A percentile compares a stretch with the other conserved stretches of the same genome.
Evolutionary conservation across 2,888 invertebrate genomes (phyloP).

Genomic region (Tryphoninae sp.): DNA sequence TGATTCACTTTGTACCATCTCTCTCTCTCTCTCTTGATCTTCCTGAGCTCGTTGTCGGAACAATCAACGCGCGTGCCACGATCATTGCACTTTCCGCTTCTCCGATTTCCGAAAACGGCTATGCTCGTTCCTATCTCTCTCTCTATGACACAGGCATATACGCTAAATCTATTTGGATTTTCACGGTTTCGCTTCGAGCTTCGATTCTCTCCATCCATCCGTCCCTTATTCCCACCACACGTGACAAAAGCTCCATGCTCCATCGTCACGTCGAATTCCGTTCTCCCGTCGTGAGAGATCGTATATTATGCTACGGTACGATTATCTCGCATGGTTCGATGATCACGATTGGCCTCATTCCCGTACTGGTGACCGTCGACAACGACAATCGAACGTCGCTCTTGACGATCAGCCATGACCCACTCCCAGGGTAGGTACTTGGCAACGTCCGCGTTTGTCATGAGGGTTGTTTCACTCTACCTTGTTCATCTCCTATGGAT

Average conservation of each 20-base stretch:
- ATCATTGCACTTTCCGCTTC: constrained; percentile 58
- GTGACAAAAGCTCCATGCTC: background rate
- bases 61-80: constrained; percentile 42
- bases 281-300: background rate
- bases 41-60: constrained; percentile 13
- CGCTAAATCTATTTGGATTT: constrained; percentile 14
- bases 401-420: constrained; percentile 46
- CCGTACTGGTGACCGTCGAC: constrained; percentile 7
- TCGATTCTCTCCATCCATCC: background rate
- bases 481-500: constrained; percentile 15
- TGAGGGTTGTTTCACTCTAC: constrained; percentile 23
- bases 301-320: background rate
- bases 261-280: background rate
- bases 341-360: constrained; percentile 42
- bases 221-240: background rate
- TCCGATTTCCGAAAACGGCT: constrained; percentile 30
- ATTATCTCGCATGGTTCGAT: constrained; percentile 32
- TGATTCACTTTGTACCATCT: constrained; percentile 26
- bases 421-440: constrained; percentile 36
- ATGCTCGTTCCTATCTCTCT: background rate
- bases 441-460: background rate
- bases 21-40: constrained; percentile 1
- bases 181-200: constrained; percentile 13
- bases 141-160: background rate
- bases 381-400: constrained; percentile 50